These are phyloP conservation scores for Sakesphorus luctuosus DNA, from an alignment of 2,113 vertebrate genomes.

Conservation along the genomic window DNA sequence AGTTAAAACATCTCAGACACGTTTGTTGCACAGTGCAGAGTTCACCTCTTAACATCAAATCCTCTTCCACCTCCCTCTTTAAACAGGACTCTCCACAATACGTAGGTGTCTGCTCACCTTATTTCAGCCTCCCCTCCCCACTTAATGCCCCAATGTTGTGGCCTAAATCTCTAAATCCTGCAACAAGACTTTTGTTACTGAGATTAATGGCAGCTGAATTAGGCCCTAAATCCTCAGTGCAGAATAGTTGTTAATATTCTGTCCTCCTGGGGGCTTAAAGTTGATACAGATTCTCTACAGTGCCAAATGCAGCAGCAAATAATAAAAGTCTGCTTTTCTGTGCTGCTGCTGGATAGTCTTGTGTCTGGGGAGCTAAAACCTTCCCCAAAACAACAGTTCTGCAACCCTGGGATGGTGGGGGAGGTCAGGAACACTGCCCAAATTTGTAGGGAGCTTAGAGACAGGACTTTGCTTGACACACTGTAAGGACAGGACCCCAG, in stretches of 20 bases:
- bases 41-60: background rate
- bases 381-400: background rate
- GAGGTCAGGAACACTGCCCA: background rate
- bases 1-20: background rate
- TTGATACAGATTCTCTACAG: background rate
- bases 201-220: conserved; percentile 36
- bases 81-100: background rate
- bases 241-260: conserved; percentile 10
- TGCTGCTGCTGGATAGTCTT: background rate
- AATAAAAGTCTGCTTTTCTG: background rate
- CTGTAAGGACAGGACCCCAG: background rate
- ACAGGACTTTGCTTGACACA: background rate
- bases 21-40: background rate
- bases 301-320: background rate
- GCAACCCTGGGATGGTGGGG: background rate
- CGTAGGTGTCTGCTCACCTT: background rate
- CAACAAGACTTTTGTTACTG: background rate
- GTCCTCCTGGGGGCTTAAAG: background rate
- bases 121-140: background rate
- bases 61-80: background rate
- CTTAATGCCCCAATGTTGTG: background rate
- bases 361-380: background rate
- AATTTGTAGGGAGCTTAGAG: background rate
- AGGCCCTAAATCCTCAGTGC: conserved; percentile 29
- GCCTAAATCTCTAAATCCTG: conserved; percentile 40